Evolutionary conservation across 2,888 invertebrate genomes (phyloP).

Genomic region (Ditula angustiorana): DNA sequence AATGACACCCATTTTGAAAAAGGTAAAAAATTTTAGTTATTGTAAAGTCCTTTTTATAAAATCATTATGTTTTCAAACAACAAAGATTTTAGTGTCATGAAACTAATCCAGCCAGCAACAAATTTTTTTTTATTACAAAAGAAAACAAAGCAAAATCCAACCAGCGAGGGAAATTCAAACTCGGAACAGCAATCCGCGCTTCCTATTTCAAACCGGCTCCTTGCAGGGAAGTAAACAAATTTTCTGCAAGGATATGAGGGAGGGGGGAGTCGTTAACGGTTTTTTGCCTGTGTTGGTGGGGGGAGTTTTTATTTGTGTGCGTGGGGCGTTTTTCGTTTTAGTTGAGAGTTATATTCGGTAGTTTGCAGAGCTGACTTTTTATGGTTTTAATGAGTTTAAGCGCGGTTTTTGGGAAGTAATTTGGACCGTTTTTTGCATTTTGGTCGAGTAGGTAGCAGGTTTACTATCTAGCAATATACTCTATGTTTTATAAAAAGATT

Average conservation of each 20-base stretch:
- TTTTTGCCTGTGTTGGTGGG: constrained; percentile 75
- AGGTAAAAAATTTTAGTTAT: no score
- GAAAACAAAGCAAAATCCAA: constrained; percentile 14
- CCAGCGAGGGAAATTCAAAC: constrained; percentile 49
- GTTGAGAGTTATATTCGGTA: constrained; percentile 33
- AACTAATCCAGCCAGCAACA: neutral
- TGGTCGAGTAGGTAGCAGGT: no score
- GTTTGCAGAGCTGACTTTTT: constrained; percentile 31
- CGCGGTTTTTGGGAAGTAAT: neutral
- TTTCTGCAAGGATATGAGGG: constrained; percentile 82
- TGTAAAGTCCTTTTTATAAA: no score
- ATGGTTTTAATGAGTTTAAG: constrained; percentile 35
- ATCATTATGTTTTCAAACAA: no score
- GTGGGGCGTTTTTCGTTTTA: constrained; percentile 27
- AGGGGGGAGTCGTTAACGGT: constrained; percentile 63
- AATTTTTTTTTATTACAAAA: neutral
- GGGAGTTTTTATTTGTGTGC: constrained; percentile 63
- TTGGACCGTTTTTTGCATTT: neutral
- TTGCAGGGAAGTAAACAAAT: constrained; percentile 84
- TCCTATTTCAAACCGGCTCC: constrained; percentile 76
- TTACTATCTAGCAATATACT: no score
- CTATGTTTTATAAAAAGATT: no score
- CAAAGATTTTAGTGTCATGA: no score
- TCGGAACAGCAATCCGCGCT: constrained; percentile 64
- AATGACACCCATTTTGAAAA: no score